Evolutionary conservation across 1,140 invertebrate genomes (phyloP).

Genomic region (Heliconius melpomene): DNA sequence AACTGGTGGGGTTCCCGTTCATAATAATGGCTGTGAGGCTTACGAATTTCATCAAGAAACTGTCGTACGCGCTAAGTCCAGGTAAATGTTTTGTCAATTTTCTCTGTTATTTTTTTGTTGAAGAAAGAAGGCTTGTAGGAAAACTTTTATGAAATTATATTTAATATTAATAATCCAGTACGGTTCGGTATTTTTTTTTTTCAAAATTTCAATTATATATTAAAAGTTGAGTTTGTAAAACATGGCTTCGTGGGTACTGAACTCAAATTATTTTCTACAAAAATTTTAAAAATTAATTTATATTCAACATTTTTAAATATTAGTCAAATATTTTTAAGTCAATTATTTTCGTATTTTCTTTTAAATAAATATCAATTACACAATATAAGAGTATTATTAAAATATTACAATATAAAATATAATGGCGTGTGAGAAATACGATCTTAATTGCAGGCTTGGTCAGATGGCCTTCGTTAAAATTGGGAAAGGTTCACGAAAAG

Average conservation of each 20-base stretch:
- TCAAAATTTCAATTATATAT: too few relatives aligned
- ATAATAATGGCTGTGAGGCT: constrained; percentile 90
- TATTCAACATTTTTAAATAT: too few relatives aligned
- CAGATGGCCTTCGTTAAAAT: neutral
- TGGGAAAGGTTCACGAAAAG: constrained; percentile 1
- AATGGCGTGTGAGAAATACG: constrained; percentile 3
- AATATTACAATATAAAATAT: constrained; percentile 1
- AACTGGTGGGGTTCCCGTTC: constrained; percentile 90
- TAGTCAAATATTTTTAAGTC: too few relatives aligned
- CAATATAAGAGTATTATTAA: neutral
- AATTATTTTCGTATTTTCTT: too few relatives aligned
- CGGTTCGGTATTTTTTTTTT: too few relatives aligned
- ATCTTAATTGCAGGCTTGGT: neutral
- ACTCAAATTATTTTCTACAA: too few relatives aligned
- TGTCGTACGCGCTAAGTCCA: constrained; percentile 90
- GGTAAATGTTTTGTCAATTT: constrained; percentile 80
- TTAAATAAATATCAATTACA: neutral
- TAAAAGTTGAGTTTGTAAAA: too few relatives aligned
- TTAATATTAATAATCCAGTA: neutral
- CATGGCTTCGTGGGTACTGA: too few relatives aligned
- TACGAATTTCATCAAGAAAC: constrained; percentile 91
- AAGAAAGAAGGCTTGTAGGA: neutral
- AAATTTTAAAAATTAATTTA: neutral
- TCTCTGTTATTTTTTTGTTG: neutral
- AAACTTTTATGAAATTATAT: neutral